Evolutionary conservation across 2,797 vertebrate species (phyloP), one percentile per base, ranked within the genome.

Genomic region (Strix occidentalis): DNA sequence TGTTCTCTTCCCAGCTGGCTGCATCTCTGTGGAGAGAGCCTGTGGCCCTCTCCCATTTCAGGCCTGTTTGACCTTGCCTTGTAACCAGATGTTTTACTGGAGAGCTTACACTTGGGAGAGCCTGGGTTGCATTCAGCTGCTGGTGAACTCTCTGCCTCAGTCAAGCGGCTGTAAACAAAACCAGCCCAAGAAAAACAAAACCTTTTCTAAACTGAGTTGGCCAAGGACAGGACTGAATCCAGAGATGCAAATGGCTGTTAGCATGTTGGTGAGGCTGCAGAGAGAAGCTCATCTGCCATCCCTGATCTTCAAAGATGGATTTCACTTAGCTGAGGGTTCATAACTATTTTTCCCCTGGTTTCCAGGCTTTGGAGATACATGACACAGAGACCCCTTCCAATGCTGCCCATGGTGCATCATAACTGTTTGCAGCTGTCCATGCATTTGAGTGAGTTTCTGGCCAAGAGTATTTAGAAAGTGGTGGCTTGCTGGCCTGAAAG

Each of bases 71-170:
- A 96, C 91, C 87, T 94, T 84, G 84, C 91, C 84, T 96, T 85
- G 39, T 83, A 92, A 63, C 96, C 97, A 97, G 95, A 97, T 97
- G 96, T 97, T 97, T 92, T 70, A 79, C 90, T 94, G 92, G 93
- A 96, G 91, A 95, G 86, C 14, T 25, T 74, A 10, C 63, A 69
- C 90, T 96, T 86, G 80, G 84, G 85, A 92, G 85, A 94, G 70
- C 83, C 82, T 76, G 87, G 78, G 87, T 37, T 92, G 78, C 63
- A 19, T 48, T 87, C 87, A 90, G 94, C 96, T 92, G 95, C 88
- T 95, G 95, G 18, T 96, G 94, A 95, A 94, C 95, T 93, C 71
- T 71, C 75, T 93, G 96, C 86, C 71, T 95, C 48, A 84, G 94
- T 84, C 93, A 93, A 70, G 78, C 37, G 0, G 74, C 84, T 96